Percentiles rank a stretch among this genome's conserved stretches.
Conservation (phyloP, 2,888 invertebrate genomes). For the Ophion obscuratus region DNA sequence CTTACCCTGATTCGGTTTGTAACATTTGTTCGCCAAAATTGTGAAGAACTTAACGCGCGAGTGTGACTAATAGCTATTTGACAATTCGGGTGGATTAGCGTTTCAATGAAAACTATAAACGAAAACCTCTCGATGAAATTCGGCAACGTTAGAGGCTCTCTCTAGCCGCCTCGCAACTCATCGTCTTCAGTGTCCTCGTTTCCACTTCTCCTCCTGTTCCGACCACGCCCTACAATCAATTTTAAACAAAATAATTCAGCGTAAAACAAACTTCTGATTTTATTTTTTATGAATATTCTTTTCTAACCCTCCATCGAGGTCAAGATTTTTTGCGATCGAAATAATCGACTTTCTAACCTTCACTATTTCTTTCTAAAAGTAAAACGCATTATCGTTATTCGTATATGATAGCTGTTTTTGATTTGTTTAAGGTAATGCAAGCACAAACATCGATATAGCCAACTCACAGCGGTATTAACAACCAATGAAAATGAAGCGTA, state of each 20-base stretch:
- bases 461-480: not conserved
- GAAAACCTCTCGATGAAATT: constrained; percentile 18
- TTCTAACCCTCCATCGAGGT: not conserved
- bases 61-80: not conserved
- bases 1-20: not conserved
- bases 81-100: constrained; percentile 10
- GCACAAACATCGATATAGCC: constrained; percentile 7
- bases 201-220: constrained; percentile 78
- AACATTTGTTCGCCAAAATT: not conserved
- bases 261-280: constrained; percentile 47
- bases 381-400: not conserved
- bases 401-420: not conserved
- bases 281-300: not conserved
- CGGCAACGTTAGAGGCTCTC: constrained; percentile 23
- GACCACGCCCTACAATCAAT: constrained; percentile 79
- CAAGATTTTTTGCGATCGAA: not conserved
- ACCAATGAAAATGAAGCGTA: not conserved
- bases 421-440: constrained; percentile 5
- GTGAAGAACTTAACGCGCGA: constrained; percentile 7
- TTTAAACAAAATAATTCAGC: constrained; percentile 58
- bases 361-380: not conserved
- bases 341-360: not conserved
- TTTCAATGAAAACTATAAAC: constrained; percentile 26
- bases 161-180: constrained; percentile 76
- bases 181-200: constrained; percentile 77